A percentile compares a stretch with the other conserved stretches of the same genome.
Conservation (phyloP, 1,140 invertebrate species). For the Hylyphantes graminicola region DNA sequence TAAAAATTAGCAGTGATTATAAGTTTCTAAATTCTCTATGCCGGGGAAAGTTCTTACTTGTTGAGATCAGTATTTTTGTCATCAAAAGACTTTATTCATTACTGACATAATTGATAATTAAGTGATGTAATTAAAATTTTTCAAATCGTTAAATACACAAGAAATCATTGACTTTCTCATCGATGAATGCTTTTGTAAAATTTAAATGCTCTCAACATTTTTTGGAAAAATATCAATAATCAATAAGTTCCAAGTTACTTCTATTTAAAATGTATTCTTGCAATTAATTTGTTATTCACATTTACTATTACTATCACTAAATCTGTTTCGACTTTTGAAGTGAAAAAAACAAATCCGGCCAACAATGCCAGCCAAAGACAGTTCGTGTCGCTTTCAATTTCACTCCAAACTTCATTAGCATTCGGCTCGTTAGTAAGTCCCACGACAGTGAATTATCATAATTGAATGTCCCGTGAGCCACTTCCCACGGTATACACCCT, state of each 20-base stretch:
- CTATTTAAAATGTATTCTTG: too few species aligned
- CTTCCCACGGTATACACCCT: conserved; percentile 31
- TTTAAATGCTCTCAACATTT: background rate
- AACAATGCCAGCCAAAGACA: conserved; percentile 1
- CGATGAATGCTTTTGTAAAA: background rate
- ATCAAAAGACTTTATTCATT: too few species aligned
- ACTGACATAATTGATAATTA: too few species aligned
- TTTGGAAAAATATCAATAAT: background rate
- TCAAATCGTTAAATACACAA: background rate
- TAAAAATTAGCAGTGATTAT: too few species aligned
- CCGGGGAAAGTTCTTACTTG: too few species aligned
- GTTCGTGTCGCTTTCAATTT: conserved; percentile 41
- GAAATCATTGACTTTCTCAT: background rate
- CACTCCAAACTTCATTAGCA: conserved; percentile 37
- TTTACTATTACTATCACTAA: background rate
- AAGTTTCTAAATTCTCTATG: too few species aligned
- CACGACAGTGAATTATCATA: conserved; percentile 52
- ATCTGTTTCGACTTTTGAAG: conserved; percentile 11
- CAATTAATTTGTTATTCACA: too few species aligned
- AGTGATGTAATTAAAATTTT: too few species aligned
- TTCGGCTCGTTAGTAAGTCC: conserved; percentile 23
- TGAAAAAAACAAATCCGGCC: background rate
- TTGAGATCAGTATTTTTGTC: too few species aligned
- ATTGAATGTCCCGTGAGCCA: conserved; percentile 12
- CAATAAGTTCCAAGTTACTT: too few species aligned